Base-by-base conservation (phyloP, 2,113 vertebrate genomes). In the Lynx canadensis region DNA sequence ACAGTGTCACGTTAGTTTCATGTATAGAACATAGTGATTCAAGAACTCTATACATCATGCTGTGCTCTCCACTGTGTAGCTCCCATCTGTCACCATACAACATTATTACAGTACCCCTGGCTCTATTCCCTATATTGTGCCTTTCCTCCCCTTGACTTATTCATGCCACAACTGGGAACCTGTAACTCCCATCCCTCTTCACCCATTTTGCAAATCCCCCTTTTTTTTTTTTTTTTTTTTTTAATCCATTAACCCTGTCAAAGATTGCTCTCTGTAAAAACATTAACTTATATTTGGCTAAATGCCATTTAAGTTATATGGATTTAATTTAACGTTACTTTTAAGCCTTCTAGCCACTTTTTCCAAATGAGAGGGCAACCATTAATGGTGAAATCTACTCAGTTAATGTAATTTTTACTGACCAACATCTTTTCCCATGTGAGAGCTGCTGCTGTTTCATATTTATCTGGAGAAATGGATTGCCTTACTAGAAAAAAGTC, bases 321-420 rank as follows among this genome's bases (percentile, higher is more conserved):
- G 50, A 87, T 89, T 89, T 86, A 92, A 91, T 95, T 94, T 93
- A 90, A 88, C 36, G 33, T 78, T 71, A 76, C 55, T 96, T 94
- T 91, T 81, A 82, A 93, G 89, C 33, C 71, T 94, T 93, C 29
- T 45, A 90, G 15, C 50, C 27, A 74, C 68, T 93, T 94, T 90
- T 69, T 81, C 91, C 97, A 97, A 94, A 81, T 91, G 85, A 82
- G 57, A 97, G 97, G 65, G 31, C 94, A 94, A 94, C 31, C 11
- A 31, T 92, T 88, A n/a, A 97, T 79, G 23, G 27, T 90, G 88
- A 92, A 79, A 85, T 71, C 66, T 71, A 66, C 41, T 55, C n/a
- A 85, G 50, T 16, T 95, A 66, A 93, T 91, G 74, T 89, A 96
- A 78, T 91, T 94, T 60, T 90, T 57, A 85, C 55, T 52, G 10